Evolutionary conservation across 92 coral and sea anemone species (phyloP).

Genomic region (Siderastrea siderea): DNA sequence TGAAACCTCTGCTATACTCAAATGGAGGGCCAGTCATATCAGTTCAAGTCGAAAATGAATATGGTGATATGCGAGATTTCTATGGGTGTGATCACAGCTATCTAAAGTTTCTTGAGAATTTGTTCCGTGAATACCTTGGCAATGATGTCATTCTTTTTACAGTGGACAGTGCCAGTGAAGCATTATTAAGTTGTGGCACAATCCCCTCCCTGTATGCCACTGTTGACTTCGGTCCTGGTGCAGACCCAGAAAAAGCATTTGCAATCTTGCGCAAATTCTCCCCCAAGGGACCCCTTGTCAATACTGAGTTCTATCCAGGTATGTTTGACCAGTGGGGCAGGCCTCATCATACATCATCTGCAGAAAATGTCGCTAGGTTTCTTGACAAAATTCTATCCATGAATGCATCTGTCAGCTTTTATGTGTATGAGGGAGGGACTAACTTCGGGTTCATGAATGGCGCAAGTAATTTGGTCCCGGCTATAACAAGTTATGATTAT

Average conservation of each 20-base stretch:
- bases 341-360: conserved; percentile 70
- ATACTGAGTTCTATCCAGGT: conserved; percentile 92
- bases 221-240: conserved; percentile 83
- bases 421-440: conserved; percentile 96
- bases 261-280: conserved; percentile 75
- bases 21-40: conserved; percentile 93
- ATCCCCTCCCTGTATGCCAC: conserved; percentile 89
- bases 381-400: conserved; percentile 83
- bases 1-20: conserved; percentile 80
- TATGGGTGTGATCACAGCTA: conserved; percentile 82
- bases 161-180: conserved; percentile 57
- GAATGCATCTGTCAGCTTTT: conserved; percentile 92
- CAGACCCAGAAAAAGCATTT: conserved; percentile 75
- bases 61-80: conserved; percentile 68
- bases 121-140: conserved; percentile 83
- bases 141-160: conserved; percentile 83
- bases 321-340: conserved; percentile 93
- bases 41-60: conserved; percentile 92
- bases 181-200: conserved; percentile 73
- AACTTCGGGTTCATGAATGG: conserved; percentile 96
- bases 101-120: conserved; percentile 69
- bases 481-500: conserved; percentile 91
- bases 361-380: conserved; percentile 61
- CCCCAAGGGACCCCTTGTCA: conserved; percentile 88
- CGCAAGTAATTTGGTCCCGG: conserved; percentile 70